Evolutionary conservation across 2,797 vertebrate genomes (phyloP).

Genomic region (Aratinga solstitialis): DNA sequence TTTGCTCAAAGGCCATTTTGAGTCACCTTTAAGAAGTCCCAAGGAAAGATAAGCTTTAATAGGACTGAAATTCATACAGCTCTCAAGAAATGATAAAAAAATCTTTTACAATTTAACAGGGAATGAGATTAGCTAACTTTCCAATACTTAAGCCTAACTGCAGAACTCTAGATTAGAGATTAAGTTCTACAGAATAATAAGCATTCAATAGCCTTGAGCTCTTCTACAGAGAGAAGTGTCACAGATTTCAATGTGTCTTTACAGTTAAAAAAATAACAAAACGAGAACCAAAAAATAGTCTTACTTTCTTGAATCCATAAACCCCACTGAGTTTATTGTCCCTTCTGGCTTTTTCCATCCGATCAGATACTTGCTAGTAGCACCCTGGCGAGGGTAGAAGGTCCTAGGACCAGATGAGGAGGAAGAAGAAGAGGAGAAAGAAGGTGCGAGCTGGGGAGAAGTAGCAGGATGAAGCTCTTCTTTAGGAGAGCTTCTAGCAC

Average conservation of each 20-base stretch:
- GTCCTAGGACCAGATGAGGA: constrained; percentile 88
- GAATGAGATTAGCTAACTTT: neutral
- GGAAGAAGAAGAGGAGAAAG: constrained; percentile 84
- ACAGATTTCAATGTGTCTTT: neutral
- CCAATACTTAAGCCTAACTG: neutral
- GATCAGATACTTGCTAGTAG: constrained; percentile 97
- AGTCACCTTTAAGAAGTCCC: neutral
- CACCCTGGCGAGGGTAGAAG: constrained; percentile 97
- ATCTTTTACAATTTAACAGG: neutral
- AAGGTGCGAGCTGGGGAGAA: constrained; percentile 80
- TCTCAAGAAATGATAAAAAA: neutral
- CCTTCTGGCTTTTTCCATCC: constrained; percentile 98
- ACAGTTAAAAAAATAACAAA: constrained; percentile 7
- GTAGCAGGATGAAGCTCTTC: constrained; percentile 85
- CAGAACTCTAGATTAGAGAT: neutral
- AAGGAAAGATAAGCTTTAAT: constrained; percentile 16
- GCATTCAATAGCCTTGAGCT: neutral
- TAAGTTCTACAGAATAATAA: neutral
- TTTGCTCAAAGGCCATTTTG: constrained; percentile 1
- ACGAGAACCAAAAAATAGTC: constrained; percentile 58
- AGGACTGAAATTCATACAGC: neutral
- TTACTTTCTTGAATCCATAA: constrained; percentile 97
- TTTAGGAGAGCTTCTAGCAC: constrained; percentile 88
- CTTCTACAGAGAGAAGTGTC: neutral
- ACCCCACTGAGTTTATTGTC: constrained; percentile 96